Base-by-base conservation (phyloP, 2,113 vertebrate species). In the Brachionichthys hirsutus region DNA sequence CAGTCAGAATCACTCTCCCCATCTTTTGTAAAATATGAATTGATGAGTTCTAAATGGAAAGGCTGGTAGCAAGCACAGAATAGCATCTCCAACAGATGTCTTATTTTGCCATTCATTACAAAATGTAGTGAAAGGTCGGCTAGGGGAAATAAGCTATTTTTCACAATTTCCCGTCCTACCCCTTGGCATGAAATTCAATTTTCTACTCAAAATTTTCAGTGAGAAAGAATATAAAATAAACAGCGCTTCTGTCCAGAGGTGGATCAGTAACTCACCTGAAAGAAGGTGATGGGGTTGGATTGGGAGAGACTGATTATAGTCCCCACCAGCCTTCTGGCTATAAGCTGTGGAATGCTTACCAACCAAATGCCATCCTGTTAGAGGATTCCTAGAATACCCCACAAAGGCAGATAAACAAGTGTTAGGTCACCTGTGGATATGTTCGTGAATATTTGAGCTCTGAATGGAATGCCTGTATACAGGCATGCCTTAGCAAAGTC, bases 121-220 rank as follows among this genome's bases (percentile, higher is more conserved):
- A 73, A 77, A 77, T 82, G 83, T 49, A 79, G 85, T 66, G 78
- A 90, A 87, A 70, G 67, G 80, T 67, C 88, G 83, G 82, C 77
- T 89, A 82, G 60, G 57, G 65, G 73, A 85, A 87, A 87, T 81
- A 90, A 91, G 90, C 74, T 90, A 87, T 94, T 92, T 92, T 85
- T 73, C 81, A 71, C 84, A 88, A 92, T 94, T 94, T 93, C 90
- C 85, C 86, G 84, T 88, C 84, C 82, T 75, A 89, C 84, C 89
- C 85, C 75, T 86, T 78, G 89, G 90, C 91, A 90, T 93, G 90
- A 89, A 93, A 94, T 92, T 94, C 90, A 92, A 92, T 93, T 94
- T 92, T 85, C 66, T 82, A 86, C 77, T 80, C 76, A 87, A 90
- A 89, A 86, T 91, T 87, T 85, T 57, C 68, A 62, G 68, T 63